phyloP scores from a whole-genome alignment of 2,113 vertebrate genomes.

The Galeopterus variegatus region DNA sequence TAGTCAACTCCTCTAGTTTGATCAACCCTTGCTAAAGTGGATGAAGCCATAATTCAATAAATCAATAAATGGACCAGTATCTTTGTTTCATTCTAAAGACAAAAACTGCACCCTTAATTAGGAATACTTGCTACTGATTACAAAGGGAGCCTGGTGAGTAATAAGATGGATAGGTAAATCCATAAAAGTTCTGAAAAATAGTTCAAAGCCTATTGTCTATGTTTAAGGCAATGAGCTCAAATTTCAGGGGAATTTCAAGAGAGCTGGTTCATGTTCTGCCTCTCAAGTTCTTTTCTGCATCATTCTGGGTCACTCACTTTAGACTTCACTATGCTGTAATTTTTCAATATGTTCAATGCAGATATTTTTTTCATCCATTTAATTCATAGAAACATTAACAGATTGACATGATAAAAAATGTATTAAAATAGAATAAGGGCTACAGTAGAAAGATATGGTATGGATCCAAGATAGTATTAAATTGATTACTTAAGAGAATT shows the following conservation, averaged over 20 bases:
- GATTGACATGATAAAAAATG: conserved; percentile 58
- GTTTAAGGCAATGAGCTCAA: not conserved
- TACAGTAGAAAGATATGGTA: not conserved
- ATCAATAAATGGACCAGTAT: not conserved
- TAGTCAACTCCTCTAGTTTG: not conserved
- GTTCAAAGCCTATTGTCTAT: not conserved
- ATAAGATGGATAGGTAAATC: not conserved
- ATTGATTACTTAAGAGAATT: conserved; percentile 52
- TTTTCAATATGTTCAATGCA: conserved; percentile 24
- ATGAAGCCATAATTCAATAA: conserved; percentile 26
- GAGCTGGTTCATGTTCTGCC: not conserved
- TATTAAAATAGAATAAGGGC: not conserved
- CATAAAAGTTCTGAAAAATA: conserved; percentile 1
- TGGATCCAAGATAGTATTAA: conserved; percentile 56
- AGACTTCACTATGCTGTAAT: not conserved
- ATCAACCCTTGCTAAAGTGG: not conserved
- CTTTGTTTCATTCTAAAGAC: not conserved
- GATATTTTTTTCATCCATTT: conserved; percentile 51
- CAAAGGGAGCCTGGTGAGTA: not conserved
- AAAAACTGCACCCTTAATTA: not conserved
- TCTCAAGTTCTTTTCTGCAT: not conserved
- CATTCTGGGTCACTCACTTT: not conserved
- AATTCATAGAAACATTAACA: conserved; percentile 29
- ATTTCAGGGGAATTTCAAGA: not conserved
- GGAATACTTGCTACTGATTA: not conserved